Base-by-base conservation (phyloP, 2,888 invertebrate species). In the Sesamia inferens region DNA sequence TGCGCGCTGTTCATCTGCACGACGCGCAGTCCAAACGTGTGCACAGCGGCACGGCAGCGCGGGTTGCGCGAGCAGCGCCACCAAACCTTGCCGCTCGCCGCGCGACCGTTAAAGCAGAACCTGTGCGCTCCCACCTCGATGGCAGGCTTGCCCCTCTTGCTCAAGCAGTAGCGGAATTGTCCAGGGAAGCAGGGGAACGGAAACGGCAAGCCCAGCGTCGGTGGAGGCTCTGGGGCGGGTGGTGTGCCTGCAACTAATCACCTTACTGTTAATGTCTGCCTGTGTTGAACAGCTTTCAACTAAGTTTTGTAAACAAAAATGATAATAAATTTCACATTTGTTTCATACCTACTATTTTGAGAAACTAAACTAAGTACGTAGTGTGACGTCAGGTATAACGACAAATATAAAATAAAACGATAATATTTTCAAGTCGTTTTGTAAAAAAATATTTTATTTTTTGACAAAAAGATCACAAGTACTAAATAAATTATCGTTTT, bases 1-100 rank as follows among this genome's bases (percentile, higher is more conserved):
- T 96, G 96, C 4, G 96, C 94, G 85, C 96, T 96, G 88, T 96
- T 96, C 95, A 96, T 96, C 84, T 96, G 96, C 67, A 96, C 96
- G 64, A 96, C 96, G 66, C 96, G 92, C 69, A 96, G 85, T 2
- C 96, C 96, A 84, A 96, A 96, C 14, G 96, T 96, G 88, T 96
- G 96, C 13, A 96, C 96, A 22, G 96, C 96, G 68, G 96, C 96
- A 42, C 96, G 91, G 84, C 96, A 96, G 51, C 96, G 94, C 0
- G 96, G 96, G 87, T 96, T 96, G 57, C 96, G 91, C 65, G 96
- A 96, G 84, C 96, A 96, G 0, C 96, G 93, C 96, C 96, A 96
- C 96, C 96, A 96, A 51, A 96, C 96, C 87, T 96, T 96, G 73
- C 96, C 96, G 80, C 96, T 95, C 44, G 96, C 96, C 8, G 96